These are phyloP conservation scores for Kradibia gibbosae DNA, from an alignment of 1,140 invertebrate species.

Conservation along the genomic window DNA sequence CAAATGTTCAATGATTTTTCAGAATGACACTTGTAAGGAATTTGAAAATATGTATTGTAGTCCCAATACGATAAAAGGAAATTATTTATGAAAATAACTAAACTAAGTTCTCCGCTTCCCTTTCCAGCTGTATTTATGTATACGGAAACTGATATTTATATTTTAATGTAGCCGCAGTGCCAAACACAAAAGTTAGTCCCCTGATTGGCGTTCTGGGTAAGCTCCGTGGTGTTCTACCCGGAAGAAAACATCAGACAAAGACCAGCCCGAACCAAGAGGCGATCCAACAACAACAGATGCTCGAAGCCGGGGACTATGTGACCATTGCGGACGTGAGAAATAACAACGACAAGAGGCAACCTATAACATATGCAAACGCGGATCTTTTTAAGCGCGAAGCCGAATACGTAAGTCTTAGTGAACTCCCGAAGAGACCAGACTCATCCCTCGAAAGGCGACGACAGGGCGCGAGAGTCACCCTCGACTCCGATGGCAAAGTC, in stretches of 20 bases:
- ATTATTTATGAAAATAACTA: too few species aligned
- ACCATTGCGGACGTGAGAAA: conserved; percentile 87
- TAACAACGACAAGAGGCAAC: conserved; percentile 77
- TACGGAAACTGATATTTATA: too few species aligned
- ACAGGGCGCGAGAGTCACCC: conserved; percentile 85
- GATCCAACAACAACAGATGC: conserved; percentile 26
- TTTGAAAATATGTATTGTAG: too few species aligned
- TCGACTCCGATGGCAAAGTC: conserved; percentile 91
- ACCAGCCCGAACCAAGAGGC: conserved; percentile 58
- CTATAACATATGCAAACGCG: conserved; percentile 70
- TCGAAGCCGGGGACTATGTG: conserved; percentile 84
- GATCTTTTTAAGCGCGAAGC: conserved; percentile 73
- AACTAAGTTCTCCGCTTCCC: too few species aligned
- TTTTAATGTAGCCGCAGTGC: not conserved
- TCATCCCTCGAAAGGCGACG: conserved; percentile 74
- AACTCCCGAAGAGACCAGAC: conserved; percentile 76
- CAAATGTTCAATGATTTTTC: too few species aligned
- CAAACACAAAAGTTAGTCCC: conserved; percentile 56
- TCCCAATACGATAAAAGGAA: too few species aligned
- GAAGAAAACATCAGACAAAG: conserved; percentile 61
- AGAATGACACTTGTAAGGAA: too few species aligned
- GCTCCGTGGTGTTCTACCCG: conserved; percentile 69
- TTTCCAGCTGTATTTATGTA: too few species aligned
- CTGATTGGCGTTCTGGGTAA: conserved; percentile 68
- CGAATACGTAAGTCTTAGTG: conserved; percentile 87